Evolutionary conservation across 2,797 vertebrate genomes (phyloP).

Genomic region (Anableps anableps): DNA sequence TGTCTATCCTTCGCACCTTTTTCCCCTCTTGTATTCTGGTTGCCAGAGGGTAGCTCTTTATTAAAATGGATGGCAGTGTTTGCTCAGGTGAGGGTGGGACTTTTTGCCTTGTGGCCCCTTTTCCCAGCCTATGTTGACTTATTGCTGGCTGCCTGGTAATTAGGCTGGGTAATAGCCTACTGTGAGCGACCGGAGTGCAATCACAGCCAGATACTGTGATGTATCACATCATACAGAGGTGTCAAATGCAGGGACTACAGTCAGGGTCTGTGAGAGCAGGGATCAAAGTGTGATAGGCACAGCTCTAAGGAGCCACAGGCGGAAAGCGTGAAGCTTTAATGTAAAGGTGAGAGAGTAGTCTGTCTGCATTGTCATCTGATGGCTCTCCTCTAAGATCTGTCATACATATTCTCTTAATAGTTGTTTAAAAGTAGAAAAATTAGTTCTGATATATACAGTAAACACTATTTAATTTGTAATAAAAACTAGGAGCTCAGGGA

Average conservation of each 20-base stretch:
- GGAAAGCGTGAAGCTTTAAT: slow-evolving; percentile 19
- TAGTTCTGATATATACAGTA: background rate
- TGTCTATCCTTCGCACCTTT: slow-evolving; percentile 25
- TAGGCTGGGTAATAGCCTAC: slow-evolving; percentile 70
- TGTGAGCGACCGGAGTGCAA: slow-evolving; percentile 51
- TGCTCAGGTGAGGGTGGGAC: slow-evolving; percentile 56
- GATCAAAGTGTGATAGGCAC: background rate
- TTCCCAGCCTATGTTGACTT: slow-evolving; percentile 71
- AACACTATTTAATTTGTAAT: background rate
- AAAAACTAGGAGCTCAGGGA: slow-evolving; percentile 20
- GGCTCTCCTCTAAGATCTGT: slow-evolving; percentile 3
- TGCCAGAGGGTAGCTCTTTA: slow-evolving; percentile 61
- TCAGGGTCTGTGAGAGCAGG: slow-evolving; percentile 21
- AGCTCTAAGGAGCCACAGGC: background rate
- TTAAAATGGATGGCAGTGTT: slow-evolving; percentile 75
- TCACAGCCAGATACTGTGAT: slow-evolving; percentile 26
- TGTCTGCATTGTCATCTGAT: background rate
- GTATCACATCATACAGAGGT: slow-evolving; percentile 24
- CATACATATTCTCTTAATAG: background rate
- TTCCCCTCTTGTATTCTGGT: slow-evolving; percentile 28
- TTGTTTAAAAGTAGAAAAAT: background rate
- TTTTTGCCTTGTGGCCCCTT: slow-evolving; percentile 57
- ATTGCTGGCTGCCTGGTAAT: slow-evolving; percentile 73
- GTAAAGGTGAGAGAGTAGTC: slow-evolving; percentile 30
- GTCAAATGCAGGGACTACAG: slow-evolving; percentile 22